A percentile compares a stretch with the other conserved stretches of the same genome.
These are phyloP conservation scores for Xerus rutilus DNA, from an alignment of 2,797 vertebrate genomes.

Conservation along the genomic window DNA sequence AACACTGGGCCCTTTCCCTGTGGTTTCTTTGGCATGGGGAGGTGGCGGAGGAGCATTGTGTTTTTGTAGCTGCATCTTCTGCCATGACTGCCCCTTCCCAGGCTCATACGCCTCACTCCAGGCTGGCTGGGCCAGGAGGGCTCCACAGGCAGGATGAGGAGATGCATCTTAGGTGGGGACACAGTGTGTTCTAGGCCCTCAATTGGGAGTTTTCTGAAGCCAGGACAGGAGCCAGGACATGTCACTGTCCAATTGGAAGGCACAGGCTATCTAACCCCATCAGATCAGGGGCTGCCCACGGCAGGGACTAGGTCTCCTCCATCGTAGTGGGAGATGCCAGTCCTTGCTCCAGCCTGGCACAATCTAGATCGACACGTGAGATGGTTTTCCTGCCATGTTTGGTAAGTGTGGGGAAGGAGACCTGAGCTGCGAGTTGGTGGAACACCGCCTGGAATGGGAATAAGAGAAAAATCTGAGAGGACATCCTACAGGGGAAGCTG, in stretches of 20 bases:
- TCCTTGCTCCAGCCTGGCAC: not conserved
- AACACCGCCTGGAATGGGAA: not conserved
- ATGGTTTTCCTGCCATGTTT: not conserved
- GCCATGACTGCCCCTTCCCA: not conserved
- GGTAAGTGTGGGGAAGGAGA: not conserved
- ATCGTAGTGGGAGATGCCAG: rapidly evolving
- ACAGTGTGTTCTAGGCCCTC: not conserved
- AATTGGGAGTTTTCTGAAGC: not conserved
- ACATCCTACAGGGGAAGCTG: not conserved
- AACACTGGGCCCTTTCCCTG: not conserved
- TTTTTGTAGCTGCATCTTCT: not conserved
- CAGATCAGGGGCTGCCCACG: not conserved
- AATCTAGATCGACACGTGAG: not conserved
- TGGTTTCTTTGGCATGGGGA: not conserved
- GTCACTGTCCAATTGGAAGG: not conserved
- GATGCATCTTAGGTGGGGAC: not conserved
- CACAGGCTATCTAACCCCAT: not conserved
- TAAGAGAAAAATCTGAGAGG: not conserved
- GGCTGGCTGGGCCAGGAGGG: not conserved
- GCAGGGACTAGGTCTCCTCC: not conserved
- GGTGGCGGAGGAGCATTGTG: not conserved
- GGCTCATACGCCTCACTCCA: not conserved
- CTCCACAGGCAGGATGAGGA: not conserved
- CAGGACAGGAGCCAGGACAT: too few relatives aligned
- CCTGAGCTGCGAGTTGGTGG: not conserved